Conservation (phyloP, 2,113 vertebrate species). For the Leucopternis melanops region DNA sequence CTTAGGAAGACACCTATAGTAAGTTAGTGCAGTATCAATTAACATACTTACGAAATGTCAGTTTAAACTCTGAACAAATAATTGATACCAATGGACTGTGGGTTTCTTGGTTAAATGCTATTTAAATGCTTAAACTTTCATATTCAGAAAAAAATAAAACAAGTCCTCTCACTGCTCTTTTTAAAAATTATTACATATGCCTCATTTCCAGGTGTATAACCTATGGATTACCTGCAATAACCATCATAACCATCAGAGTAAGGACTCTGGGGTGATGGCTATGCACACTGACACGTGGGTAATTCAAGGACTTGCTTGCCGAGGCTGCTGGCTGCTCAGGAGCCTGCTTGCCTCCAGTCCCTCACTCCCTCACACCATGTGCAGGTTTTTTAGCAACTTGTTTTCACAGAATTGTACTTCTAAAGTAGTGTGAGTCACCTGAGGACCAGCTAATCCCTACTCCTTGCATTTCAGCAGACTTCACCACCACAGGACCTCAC, state of each 20-base stretch:
- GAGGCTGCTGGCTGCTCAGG: not conserved
- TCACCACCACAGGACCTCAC: not conserved
- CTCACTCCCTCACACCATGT: not conserved
- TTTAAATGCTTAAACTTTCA: slow-evolving; percentile 46
- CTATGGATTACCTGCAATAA: not conserved
- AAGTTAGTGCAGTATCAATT: slow-evolving; percentile 66
- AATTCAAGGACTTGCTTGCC: not conserved
- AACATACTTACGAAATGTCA: slow-evolving; percentile 70
- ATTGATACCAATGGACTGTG: slow-evolving; percentile 52
- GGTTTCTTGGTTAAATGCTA: slow-evolving; percentile 48
- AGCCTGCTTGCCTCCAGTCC: not conserved
- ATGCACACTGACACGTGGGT: not conserved
- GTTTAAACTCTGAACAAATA: slow-evolving; percentile 65
- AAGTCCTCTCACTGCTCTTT: not conserved
- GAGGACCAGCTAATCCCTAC: not conserved
- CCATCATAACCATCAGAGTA: not conserved
- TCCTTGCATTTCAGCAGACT: not conserved
- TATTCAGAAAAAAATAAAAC: slow-evolving; percentile 1
- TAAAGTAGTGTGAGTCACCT: not conserved
- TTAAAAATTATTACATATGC: not conserved
- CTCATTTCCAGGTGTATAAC: not conserved
- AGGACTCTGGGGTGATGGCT: not conserved
- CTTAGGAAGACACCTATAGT: slow-evolving; percentile 72
- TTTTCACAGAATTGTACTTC: not conserved
- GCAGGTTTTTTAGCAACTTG: not conserved